Evolutionary conservation across 2,113 vertebrate genomes (phyloP).

Genomic region (Sus scrofa): T2T-Sscrofa CM000824.6:38990501-38991000

Average conservation of each 20-base stretch:
- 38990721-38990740: not conserved
- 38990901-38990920: not conserved
- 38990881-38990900: not conserved
- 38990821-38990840: not conserved
- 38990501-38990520: conserved; percentile 1
- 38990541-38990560: not conserved
- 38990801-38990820: not conserved
- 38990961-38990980: not conserved
- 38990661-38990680: not conserved
- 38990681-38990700: not conserved
- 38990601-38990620: not conserved
- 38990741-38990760: not conserved
- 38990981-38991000: not conserved
- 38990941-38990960: not conserved
- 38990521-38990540: not conserved
- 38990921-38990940: not conserved
- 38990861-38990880: not conserved
- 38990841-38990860: not conserved
- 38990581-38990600: conserved; percentile 7
- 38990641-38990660: not conserved
- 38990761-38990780: not conserved
- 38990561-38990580: not conserved
- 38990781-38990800: not conserved
- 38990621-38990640: not conserved
- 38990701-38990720: not conserved